These are phyloP conservation scores for Diadophis punctatus DNA, from an alignment of 2,113 vertebrate species.

Conservation along the genomic window DNA sequence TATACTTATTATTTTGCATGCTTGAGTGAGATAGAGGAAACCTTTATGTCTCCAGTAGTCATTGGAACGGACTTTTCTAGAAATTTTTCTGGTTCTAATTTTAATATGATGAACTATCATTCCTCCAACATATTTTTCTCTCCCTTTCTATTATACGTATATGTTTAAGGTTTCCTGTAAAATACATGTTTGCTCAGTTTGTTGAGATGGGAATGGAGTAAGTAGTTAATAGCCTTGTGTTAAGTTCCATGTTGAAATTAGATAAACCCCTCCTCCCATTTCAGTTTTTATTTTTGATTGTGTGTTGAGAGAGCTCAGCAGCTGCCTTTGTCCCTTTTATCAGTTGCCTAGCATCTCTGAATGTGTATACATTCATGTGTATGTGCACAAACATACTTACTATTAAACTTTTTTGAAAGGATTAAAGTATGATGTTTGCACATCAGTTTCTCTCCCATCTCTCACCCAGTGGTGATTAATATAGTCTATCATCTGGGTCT, in stretches of 20 bases:
- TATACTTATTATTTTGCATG: background rate
- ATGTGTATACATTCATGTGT: background rate
- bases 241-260: slow-evolving; percentile 50
- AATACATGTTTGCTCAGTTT: slow-evolving; percentile 50
- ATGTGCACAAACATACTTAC: background rate
- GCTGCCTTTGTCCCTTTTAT: slow-evolving; percentile 57
- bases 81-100: background rate
- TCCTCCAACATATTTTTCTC: background rate
- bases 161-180: background rate
- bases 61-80: background rate
- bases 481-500: background rate
- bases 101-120: background rate
- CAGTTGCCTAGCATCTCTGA: slow-evolving; percentile 37
- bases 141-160: background rate
- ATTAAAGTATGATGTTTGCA: slow-evolving; percentile 49
- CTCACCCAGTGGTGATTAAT: slow-evolving; percentile 31
- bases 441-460: slow-evolving; percentile 29
- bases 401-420: slow-evolving; percentile 31
- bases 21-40: background rate
- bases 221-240: slow-evolving; percentile 51
- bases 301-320: slow-evolving; percentile 64
- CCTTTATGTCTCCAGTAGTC: background rate
- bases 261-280: slow-evolving; percentile 48
- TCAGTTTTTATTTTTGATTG: slow-evolving; percentile 35
- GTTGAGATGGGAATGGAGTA: slow-evolving; percentile 38